Conservation (phyloP, 1,140 invertebrate genomes). For the Plodia interpunctella region DNA sequence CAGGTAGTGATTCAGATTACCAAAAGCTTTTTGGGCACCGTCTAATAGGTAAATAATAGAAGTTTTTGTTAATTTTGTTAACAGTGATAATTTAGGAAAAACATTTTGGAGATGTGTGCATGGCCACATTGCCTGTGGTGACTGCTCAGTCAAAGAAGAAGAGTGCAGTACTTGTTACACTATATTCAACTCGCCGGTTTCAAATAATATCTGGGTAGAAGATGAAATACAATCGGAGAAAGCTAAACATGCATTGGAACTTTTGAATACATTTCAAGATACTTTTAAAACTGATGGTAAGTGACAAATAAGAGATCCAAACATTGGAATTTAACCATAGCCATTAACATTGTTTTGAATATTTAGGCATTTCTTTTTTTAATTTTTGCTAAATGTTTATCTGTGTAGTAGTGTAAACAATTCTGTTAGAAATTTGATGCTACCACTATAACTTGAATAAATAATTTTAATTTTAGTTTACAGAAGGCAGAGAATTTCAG, state of each 20-base stretch:
- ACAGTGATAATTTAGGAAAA: constrained; percentile 45
- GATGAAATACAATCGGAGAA: constrained; percentile 36
- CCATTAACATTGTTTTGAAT: too few species aligned
- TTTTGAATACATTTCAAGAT: constrained; percentile 44
- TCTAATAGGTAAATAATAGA: too few species aligned
- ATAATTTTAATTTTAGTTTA: constrained; percentile 42
- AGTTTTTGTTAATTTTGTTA: constrained; percentile 13
- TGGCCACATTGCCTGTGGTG: constrained; percentile 48
- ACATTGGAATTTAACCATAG: too few species aligned
- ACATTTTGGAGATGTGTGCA: constrained; percentile 43
- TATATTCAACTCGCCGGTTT: constrained; percentile 14
- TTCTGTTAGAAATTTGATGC: too few species aligned
- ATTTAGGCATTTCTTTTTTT: too few species aligned
- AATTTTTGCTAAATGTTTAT: too few species aligned
- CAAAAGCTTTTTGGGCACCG: too few species aligned
- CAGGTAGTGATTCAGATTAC: too few species aligned
- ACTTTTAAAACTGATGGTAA: constrained; percentile 54
- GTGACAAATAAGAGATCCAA: neutral
- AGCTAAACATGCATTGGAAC: constrained; percentile 34
- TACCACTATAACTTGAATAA: too few species aligned
- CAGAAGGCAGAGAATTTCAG: constrained; percentile 47
- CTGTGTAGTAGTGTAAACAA: too few species aligned
- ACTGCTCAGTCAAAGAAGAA: constrained; percentile 33
- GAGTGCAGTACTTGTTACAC: constrained; percentile 43
- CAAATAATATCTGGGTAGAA: neutral